These are phyloP conservation scores for Acanthurus tractus DNA, from an alignment of 2,797 vertebrate species.

Conservation along the genomic window DNA sequence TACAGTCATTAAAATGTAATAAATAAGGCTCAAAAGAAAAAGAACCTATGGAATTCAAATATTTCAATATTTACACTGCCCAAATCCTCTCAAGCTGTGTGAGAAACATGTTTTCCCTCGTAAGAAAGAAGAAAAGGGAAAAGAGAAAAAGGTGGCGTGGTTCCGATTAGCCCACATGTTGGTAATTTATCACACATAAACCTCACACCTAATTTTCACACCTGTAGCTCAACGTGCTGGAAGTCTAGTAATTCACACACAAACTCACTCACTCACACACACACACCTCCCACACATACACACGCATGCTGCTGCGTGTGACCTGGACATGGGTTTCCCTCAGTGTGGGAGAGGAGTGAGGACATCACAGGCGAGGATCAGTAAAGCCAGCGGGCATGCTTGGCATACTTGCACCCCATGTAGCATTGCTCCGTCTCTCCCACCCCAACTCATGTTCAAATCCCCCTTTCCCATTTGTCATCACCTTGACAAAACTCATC, in stretches of 20 bases:
- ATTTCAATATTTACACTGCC: conserved; percentile 74
- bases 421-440: conserved; percentile 55
- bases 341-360: conserved; percentile 7
- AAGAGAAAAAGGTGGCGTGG: conserved; percentile 67
- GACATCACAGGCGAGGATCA: conserved; percentile 65
- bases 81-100: conserved; percentile 78
- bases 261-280: conserved; percentile 10
- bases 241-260: conserved; percentile 78
- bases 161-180: conserved; percentile 87
- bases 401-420: conserved; percentile 79
- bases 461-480: conserved; percentile 65
- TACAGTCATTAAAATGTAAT: not conserved
- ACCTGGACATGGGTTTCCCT: conserved; percentile 36
- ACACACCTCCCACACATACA: not conserved
- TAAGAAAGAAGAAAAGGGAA: conserved; percentile 54
- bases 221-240: conserved; percentile 82
- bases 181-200: conserved; percentile 90
- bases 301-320: conserved; percentile 18
- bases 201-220: conserved; percentile 90
- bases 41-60: conserved; percentile 50
- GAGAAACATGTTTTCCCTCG: conserved; percentile 69
- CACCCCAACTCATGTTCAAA: conserved; percentile 26
- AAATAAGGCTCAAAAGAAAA: conserved; percentile 34
- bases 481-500: conserved; percentile 75
- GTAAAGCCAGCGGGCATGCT: conserved; percentile 60